Evolutionary conservation across 2,113 vertebrate species (phyloP).

Genomic region (Poeciliopsis prolifica): DNA sequence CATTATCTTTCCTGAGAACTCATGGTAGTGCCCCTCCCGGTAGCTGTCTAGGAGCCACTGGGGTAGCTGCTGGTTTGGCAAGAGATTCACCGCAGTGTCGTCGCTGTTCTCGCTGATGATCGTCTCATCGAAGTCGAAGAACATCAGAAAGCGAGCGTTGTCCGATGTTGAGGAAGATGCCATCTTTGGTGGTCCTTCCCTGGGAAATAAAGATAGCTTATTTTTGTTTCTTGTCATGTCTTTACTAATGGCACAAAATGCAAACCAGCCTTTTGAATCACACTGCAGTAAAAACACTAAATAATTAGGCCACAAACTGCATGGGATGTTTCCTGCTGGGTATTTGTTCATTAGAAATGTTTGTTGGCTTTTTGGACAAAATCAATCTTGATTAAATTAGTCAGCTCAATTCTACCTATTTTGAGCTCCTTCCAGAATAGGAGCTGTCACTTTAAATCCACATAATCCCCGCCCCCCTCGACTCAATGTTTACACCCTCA

Average conservation of each 20-base stretch:
- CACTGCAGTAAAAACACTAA: slow-evolving; percentile 18
- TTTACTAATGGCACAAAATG: too few species aligned
- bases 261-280: neutral
- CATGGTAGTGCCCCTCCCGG: slow-evolving; percentile 86
- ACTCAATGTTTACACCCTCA: too few species aligned
- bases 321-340: slow-evolving; percentile 18
- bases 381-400: too few species aligned
- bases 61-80: slow-evolving; percentile 84
- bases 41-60: slow-evolving; percentile 81
- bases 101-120: slow-evolving; percentile 92
- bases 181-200: slow-evolving; percentile 69
- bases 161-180: slow-evolving; percentile 39
- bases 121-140: slow-evolving; percentile 97
- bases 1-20: slow-evolving; percentile 87
- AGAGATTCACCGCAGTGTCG: slow-evolving; percentile 80
- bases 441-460: too few species aligned
- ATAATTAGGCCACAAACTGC: slow-evolving; percentile 17
- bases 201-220: slow-evolving; percentile 2
- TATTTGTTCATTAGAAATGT: neutral
- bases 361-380: too few species aligned
- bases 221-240: too few species aligned
- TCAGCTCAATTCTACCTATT: too few species aligned
- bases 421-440: too few species aligned
- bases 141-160: slow-evolving; percentile 79
- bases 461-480: too few species aligned